These are phyloP conservation scores for Manis pentadactyla DNA, from an alignment of 2,797 vertebrate genomes.

Conservation along the genomic window DNA sequence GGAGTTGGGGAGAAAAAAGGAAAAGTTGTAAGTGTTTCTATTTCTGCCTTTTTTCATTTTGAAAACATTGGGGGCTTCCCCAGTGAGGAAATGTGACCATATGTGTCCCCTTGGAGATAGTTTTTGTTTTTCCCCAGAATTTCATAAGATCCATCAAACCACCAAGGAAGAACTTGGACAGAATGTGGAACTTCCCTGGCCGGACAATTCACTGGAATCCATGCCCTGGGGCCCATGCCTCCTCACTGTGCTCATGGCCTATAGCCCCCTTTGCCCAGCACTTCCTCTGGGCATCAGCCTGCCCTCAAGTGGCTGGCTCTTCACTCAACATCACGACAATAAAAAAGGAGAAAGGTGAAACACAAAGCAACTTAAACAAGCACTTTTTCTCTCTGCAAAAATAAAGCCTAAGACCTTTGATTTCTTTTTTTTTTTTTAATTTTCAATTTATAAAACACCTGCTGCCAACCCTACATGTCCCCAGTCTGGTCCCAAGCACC, in stretches of 20 bases:
- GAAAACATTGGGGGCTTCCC: not conserved
- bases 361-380: constrained; percentile 87
- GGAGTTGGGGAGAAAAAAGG: not conserved
- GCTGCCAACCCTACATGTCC: not conserved
- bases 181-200: not conserved
- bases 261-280: not conserved
- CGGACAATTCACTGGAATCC: not conserved
- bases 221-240: not conserved
- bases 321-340: not conserved
- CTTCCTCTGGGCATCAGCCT: not conserved
- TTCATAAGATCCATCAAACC: not conserved
- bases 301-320: constrained; percentile 67
- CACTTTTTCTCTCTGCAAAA: constrained; percentile 87
- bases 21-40: constrained; percentile 61
- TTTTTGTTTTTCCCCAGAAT: not conserved
- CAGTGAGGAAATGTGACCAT: not conserved
- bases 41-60: constrained; percentile 60
- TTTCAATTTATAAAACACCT: constrained; percentile 79
- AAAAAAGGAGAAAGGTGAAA: not conserved
- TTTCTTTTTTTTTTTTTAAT: not conserved
- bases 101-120: not conserved
- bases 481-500: not conserved
- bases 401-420: constrained; percentile 86
- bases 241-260: not conserved
- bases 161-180: not conserved